Conservation (phyloP, 2,113 vertebrate genomes). For the Halichoerus grypus region DNA sequence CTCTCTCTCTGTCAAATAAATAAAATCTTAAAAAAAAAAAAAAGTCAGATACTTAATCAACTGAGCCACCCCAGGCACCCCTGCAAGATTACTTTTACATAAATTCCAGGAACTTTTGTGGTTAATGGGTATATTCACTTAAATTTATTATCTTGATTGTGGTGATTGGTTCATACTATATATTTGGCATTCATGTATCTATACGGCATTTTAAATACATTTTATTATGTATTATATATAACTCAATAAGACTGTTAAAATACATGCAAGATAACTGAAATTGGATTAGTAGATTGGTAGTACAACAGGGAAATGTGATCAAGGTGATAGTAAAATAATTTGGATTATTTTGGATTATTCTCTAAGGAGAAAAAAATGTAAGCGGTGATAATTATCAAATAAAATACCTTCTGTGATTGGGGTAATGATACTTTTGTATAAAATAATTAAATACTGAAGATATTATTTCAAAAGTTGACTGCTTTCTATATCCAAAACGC, state of each 20-base stretch:
- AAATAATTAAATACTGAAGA: neutral
- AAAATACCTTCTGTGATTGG: neutral
- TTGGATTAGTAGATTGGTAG: neutral
- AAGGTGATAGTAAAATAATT: neutral
- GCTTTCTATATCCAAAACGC: neutral
- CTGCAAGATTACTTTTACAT: neutral
- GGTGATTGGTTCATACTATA: neutral
- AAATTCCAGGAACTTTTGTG: neutral
- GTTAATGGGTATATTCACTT: neutral
- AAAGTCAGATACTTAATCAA: neutral
- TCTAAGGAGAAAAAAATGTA: neutral
- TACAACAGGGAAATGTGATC: neutral
- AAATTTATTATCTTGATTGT: neutral
- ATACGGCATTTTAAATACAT: neutral
- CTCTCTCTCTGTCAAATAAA: no score
- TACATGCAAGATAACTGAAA: neutral
- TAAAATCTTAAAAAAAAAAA: no score
- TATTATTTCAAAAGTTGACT: neutral
- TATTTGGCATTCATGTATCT: neutral
- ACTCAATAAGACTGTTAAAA: neutral
- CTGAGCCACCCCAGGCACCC: neutral
- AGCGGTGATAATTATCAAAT: neutral
- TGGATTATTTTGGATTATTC: neutral
- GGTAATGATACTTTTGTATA: neutral
- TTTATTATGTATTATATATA: neutral